Evolutionary conservation across 2,113 vertebrate species (phyloP), one percentile per base, ranked within the genome.

Genomic region (Syngnathoides biaculeatus): DNA sequence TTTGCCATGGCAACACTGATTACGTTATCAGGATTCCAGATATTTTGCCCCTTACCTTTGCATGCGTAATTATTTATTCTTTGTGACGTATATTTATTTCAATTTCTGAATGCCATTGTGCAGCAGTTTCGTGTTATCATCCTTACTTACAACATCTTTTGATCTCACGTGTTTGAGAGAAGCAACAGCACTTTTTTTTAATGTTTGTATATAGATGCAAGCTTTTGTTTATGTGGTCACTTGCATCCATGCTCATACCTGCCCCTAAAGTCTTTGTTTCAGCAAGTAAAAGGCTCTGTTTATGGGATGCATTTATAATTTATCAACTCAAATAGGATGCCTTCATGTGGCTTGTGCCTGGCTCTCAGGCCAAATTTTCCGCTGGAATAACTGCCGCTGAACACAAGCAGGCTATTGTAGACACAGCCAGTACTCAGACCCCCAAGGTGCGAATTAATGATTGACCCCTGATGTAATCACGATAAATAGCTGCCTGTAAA

Each of bases 381-480:
- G 90, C 84, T 90, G 90, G 83, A 91, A 92, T 91, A 92, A 92
- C 91, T 92, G 82, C 77, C 82, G 73, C 79, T 63, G 89, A 92
- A 92, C 92, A 93, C 92, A 93, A 92, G 90, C 82, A 80, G 78
- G 81, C 89, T 86, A 91, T 93, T 93, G 92, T 92, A 85, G 86
- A 79, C 75, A 26, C 57, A 68, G 87, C 84, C 86, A 80, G 73
- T 79, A 72, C 77, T 62, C 73, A 85, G 90, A 92, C 91, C 92
- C 91, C 91, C 90, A 88, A 92, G 91, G 92, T 93, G 91, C 77
- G 90, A 93, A 93, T 92, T 92, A 93, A 93, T 91, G 91, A 92
- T 92, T 90, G 90, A 89, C 89, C 89, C 87, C 91, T 90, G 91
- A 92, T 91, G 90, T 91, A 92, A 91, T 92, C 90, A 91, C 91